A percentile compares a stretch with the other conserved stretches of the same genome.
These are phyloP conservation scores for Incurvaria masculella DNA, from an alignment of 2,888 invertebrate species.

Conservation along the genomic window DNA sequence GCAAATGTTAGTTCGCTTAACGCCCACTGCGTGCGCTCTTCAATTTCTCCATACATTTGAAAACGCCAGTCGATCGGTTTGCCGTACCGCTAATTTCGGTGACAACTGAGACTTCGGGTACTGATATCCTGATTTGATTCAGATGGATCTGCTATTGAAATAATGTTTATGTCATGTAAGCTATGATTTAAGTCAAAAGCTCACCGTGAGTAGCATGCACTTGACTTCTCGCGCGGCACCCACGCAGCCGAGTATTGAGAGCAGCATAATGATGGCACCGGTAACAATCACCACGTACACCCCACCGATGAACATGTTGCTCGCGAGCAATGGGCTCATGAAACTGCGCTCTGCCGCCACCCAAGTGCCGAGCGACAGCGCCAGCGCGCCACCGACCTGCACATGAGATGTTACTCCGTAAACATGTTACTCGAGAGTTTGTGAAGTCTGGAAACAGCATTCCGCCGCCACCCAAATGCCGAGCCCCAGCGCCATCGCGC, in stretches of 20 bases:
- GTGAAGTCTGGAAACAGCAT: constrained; percentile 78
- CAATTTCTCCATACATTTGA: too few relatives aligned
- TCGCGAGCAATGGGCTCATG: constrained; percentile 80
- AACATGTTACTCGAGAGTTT: constrained; percentile 85
- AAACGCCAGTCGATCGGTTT: too few relatives aligned
- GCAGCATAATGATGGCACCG: constrained; percentile 75
- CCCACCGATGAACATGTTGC: constrained; percentile 83
- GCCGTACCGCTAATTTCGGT: too few relatives aligned
- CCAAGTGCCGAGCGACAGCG: constrained; percentile 80
- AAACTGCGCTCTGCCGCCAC: constrained; percentile 81
- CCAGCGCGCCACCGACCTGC: constrained; percentile 74
- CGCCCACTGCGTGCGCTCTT: too few relatives aligned
- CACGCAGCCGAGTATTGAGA: constrained; percentile 88
- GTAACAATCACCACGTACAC: constrained; percentile 81
- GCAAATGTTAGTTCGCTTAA: too few relatives aligned
- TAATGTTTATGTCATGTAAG: too few relatives aligned
- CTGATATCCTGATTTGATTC: too few relatives aligned
- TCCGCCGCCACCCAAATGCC: constrained; percentile 85
- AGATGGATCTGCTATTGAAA: too few relatives aligned
- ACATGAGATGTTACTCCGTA: too few relatives aligned
- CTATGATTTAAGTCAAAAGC: constrained; percentile 28
- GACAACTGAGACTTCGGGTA: too few relatives aligned
- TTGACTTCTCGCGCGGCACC: constrained; percentile 94
- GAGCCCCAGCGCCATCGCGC: constrained; percentile 69
- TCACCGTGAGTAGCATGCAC: constrained; percentile 88